phyloP scores from a whole-genome alignment of 2,797 vertebrate species.

The Apodemus agrarius region DNA sequence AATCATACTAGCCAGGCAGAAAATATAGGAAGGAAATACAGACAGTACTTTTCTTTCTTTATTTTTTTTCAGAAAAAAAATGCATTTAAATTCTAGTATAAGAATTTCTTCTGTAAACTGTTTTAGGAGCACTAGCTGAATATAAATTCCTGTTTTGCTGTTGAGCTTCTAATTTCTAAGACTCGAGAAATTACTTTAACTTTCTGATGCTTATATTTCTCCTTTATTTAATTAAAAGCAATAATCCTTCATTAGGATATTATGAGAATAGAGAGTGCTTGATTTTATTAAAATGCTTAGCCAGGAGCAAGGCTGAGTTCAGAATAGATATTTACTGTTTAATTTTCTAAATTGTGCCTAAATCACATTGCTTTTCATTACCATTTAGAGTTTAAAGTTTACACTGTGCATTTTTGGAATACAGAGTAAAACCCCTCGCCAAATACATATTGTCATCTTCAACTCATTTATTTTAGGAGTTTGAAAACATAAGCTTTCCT shows the following conservation, averaged over 20 bases:
- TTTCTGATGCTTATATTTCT: not conserved
- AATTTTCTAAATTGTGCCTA: slow-evolving; percentile 45
- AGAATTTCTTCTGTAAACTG: not conserved
- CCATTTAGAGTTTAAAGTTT: slow-evolving; percentile 25
- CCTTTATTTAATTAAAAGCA: slow-evolving; percentile 22
- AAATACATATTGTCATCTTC: not conserved
- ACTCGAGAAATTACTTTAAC: not conserved
- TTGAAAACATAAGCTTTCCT: not conserved
- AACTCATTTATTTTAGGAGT: not conserved
- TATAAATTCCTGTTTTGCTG: not conserved
- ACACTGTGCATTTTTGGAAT: not conserved
- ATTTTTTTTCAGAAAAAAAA: not conserved
- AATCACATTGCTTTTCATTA: slow-evolving; percentile 45
- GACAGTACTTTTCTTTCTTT: not conserved
- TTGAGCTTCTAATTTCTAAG: not conserved
- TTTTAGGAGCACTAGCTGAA: not conserved
- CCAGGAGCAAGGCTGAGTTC: not conserved
- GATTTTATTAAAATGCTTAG: slow-evolving; percentile 27
- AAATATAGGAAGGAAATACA: not conserved
- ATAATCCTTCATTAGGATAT: not conserved
- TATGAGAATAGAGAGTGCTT: not conserved
- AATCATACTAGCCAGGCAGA: not conserved
- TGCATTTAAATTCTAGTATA: not conserved
- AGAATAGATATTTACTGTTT: slow-evolving; percentile 38
- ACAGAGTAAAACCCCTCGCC: not conserved